A percentile compares a stretch with the other conserved stretches of the same genome.
Evolutionary conservation across 2,113 vertebrate genomes (phyloP).

Genomic region (Uropsilus gracilis): DNA sequence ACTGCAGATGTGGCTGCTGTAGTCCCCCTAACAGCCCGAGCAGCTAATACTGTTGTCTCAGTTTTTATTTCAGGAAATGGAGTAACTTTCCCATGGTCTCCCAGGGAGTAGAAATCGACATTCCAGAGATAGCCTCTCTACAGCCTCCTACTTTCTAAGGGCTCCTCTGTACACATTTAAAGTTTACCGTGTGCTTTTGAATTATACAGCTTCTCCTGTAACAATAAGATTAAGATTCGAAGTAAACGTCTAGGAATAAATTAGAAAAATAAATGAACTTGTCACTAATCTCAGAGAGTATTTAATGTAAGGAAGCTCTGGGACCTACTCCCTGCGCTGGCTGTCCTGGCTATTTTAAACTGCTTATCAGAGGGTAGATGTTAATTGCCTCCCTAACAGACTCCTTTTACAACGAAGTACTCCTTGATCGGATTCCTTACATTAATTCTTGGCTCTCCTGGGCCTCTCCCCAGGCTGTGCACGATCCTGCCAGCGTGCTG

Average conservation of each 20-base stretch:
- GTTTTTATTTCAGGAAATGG: background rate
- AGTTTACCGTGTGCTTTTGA: background rate
- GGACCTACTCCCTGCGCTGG: background rate
- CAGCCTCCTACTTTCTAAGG: background rate
- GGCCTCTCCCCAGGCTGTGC: background rate
- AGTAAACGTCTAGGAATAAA: background rate
- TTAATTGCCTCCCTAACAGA: constrained; percentile 12
- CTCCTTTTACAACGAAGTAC: background rate
- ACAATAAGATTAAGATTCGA: constrained; percentile 9
- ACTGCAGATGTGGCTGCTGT: background rate
- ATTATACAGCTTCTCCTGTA: constrained; percentile 33
- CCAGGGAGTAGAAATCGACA: background rate
- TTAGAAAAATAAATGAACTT: constrained; percentile 44
- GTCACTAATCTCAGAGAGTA: constrained; percentile 25
- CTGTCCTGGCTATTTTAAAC: constrained; percentile 27
- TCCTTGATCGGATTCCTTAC: background rate
- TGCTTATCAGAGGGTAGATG: background rate
- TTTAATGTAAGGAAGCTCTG: background rate
- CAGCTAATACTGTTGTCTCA: background rate
- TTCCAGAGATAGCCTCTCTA: background rate
- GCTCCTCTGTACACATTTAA: background rate
- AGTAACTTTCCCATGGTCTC: background rate
- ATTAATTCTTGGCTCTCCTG: constrained; percentile 1
- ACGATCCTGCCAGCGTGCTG: background rate
- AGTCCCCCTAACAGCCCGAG: background rate